These are phyloP conservation scores for Catocala sponsa DNA, from an alignment of 2,888 invertebrate genomes.

Conservation along the genomic window DNA sequence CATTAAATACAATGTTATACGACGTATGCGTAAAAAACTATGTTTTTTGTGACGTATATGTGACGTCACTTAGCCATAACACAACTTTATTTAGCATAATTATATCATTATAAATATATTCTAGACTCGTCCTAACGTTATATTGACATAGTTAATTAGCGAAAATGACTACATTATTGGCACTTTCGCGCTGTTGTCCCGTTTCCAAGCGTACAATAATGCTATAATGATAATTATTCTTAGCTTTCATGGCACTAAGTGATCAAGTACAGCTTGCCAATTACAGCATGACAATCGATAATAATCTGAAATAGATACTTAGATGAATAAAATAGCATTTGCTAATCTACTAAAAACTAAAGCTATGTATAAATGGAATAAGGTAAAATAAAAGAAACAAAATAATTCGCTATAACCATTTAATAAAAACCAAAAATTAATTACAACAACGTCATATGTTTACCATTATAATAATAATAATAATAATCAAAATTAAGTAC, in stretches of 20 bases:
- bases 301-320: not conserved
- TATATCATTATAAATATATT: slow-evolving; percentile 45
- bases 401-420: slow-evolving; percentile 74
- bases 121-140: slow-evolving; percentile 64
- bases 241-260: not conserved
- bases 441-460: slow-evolving; percentile 69
- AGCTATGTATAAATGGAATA: slow-evolving; percentile 31
- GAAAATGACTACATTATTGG: slow-evolving; percentile 70
- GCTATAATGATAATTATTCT: slow-evolving; percentile 42
- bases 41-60: slow-evolving; percentile 45
- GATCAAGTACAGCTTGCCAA: not conserved
- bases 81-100: slow-evolving; percentile 62
- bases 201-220: slow-evolving; percentile 42
- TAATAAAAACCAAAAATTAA: slow-evolving; percentile 81
- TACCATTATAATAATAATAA: slow-evolving; percentile 43
- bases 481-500: slow-evolving; percentile 74
- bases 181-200: slow-evolving; percentile 64
- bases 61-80: slow-evolving; percentile 54
- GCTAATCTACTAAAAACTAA: slow-evolving; percentile 19
- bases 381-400: slow-evolving; percentile 66
- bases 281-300: not conserved
- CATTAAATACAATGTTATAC: slow-evolving; percentile 56
- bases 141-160: slow-evolving; percentile 76
- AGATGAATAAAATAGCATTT: slow-evolving; percentile 10
- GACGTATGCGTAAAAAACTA: slow-evolving; percentile 74